Base-by-base conservation (phyloP, 1,140 invertebrate genomes). In the Hycleus cichorii region DNA sequence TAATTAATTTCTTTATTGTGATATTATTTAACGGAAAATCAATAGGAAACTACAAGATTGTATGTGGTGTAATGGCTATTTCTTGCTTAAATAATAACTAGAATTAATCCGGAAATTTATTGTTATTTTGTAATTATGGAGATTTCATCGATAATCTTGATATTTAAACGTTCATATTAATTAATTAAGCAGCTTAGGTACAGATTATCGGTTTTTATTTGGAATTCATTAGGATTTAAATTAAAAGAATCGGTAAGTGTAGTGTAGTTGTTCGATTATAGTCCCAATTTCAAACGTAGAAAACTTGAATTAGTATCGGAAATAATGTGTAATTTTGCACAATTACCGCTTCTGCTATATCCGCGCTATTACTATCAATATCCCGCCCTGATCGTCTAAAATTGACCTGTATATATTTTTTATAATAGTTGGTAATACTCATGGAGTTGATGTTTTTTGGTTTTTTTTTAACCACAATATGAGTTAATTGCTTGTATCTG, bases 21-120 rank as follows among this genome's bases (percentile, higher is more conserved):
- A 42, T 46, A 44, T 65, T 57, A 59, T 58, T 61, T 57, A 61
- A 59, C 61, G 59, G 58, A 61, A 64, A 62, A 59, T 57, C 47
- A 39, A 50, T 56, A 4, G 4, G 60, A 53, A 53, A 49, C 54
- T 56, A 57, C 52, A 49, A 58, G 54, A 57, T 49, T 38, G 45
- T 46, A 39, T 48, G n/a, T 26, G 11, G 12, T 45, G 47, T 55
- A 39, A 51, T 56, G 58, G 47, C 45, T 47, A 24, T 60, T 51
- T 53, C 59, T 54, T 56, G 59, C 61, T 64, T 42, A 51, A 46
- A 47, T 47, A 32, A 5, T 32, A 32, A 57, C 53, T 45, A 40
- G 27, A 45, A 50, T 57, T 49, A 50, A 49, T 44, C 18, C 39
- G 44, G 26, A 57, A 25, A 50, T 39, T 57, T 25, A 40, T 57